Evolutionary conservation across 2,113 vertebrate genomes (phyloP).

Genomic region (Parus major): DNA sequence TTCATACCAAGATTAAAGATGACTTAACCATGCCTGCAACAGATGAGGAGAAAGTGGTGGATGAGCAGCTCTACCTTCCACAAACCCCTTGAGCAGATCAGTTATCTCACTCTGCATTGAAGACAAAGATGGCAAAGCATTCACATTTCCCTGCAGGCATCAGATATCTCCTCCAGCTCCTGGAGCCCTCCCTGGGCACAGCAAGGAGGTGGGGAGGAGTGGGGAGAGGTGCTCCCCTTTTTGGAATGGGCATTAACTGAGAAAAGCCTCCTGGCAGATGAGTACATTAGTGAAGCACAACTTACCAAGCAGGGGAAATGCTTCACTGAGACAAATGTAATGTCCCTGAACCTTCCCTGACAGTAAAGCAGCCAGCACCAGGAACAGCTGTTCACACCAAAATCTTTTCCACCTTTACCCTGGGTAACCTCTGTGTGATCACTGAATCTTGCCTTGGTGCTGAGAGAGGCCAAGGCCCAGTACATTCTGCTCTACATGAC

Average conservation of each 20-base stretch:
- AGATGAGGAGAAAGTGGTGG: neutral
- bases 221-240: neutral
- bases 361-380: neutral
- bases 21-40: neutral
- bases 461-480: slow-evolving; percentile 2
- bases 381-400: slow-evolving; percentile 22
- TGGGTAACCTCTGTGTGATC: slow-evolving; percentile 2
- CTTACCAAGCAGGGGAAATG: slow-evolving; percentile 5
- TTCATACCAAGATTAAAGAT: neutral
- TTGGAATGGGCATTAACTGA: neutral
- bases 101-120: neutral
- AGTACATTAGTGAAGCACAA: slow-evolving; percentile 23
- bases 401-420: slow-evolving; percentile 34
- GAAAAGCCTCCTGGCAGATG: slow-evolving; percentile 8
- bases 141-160: neutral
- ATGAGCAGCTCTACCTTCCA: neutral
- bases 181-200: neutral
- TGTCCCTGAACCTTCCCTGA: neutral
- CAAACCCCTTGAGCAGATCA: neutral
- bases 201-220: neutral
- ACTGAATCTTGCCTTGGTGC: neutral
- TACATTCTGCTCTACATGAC: slow-evolving; percentile 30
- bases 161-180: neutral
- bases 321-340: slow-evolving; percentile 15
- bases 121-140: neutral